Conservation (phyloP, 1,140 invertebrate species). For the Penaeus indicus region DNA sequence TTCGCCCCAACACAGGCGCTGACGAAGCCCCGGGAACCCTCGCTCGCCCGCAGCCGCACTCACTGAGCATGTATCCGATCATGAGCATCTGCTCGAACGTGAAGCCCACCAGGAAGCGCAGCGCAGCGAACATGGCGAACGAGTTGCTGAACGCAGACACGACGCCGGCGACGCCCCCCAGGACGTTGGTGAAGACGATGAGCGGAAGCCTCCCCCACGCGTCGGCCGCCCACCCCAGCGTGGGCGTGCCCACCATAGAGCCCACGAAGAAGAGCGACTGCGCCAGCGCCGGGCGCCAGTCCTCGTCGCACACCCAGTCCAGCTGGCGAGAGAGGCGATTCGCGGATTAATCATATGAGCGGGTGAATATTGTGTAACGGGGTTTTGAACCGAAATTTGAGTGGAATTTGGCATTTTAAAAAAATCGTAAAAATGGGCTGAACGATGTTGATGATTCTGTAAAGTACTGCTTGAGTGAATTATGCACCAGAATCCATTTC, state of each 20-base stretch:
- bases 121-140: conserved; percentile 72
- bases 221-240: conserved; percentile 89
- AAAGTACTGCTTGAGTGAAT: no score
- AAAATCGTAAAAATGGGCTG: no score
- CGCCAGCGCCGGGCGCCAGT: conserved; percentile 79
- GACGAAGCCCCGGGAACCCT: no score
- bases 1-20: no score
- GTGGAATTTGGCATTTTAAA: no score
- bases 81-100: conserved; percentile 81
- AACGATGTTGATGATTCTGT: no score
- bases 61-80: conserved; percentile 32
- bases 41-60: conserved; percentile 27
- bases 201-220: conserved; percentile 86
- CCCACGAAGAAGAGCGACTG: conserved; percentile 89
- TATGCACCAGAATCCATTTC: no score
- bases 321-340: conserved; percentile 66
- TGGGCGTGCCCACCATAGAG: conserved; percentile 86
- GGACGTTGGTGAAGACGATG: conserved; percentile 82
- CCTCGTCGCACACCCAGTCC: conserved; percentile 87
- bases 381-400: no score
- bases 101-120: conserved; percentile 86
- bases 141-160: conserved; percentile 79
- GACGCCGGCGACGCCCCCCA: conserved; percentile 82
- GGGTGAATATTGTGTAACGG: no score
- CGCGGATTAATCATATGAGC: no score